These are phyloP conservation scores for Argentina silus DNA, from an alignment of 2,797 vertebrate species.

Conservation along the genomic window DNA sequence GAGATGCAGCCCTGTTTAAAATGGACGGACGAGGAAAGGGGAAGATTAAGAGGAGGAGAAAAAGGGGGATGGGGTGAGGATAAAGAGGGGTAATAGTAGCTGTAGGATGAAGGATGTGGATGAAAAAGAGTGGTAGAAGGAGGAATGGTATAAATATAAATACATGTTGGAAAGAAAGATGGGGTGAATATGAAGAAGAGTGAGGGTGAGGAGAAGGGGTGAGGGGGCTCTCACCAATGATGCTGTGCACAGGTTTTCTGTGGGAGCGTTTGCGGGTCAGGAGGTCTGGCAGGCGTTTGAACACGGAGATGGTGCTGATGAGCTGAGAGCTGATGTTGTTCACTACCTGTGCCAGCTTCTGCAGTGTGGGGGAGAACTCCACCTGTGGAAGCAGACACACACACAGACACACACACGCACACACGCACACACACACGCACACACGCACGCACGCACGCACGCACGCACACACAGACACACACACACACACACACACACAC, in stretches of 20 bases:
- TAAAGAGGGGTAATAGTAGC: not conserved
- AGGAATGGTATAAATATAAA: not conserved
- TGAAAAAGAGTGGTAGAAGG: not conserved
- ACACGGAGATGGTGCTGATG: slow-evolving; percentile 78
- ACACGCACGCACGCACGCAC: slow-evolving; percentile 18
- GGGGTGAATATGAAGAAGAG: not conserved
- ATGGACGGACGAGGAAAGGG: not conserved
- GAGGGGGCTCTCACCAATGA: slow-evolving; percentile 74
- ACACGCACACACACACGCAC: slow-evolving; percentile 19
- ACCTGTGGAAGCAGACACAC: slow-evolving; percentile 69
- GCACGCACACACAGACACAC: slow-evolving; percentile 1
- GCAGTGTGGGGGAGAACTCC: slow-evolving; percentile 83
- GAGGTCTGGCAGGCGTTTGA: slow-evolving; percentile 84
- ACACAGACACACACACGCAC: slow-evolving; percentile 9
- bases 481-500: slow-evolving; percentile 11
- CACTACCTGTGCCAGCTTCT: slow-evolving; percentile 78
- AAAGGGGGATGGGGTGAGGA: not conserved
- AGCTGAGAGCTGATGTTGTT: slow-evolving; percentile 80
- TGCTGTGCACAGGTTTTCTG: slow-evolving; percentile 71
- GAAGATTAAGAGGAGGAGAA: slow-evolving; percentile 19
- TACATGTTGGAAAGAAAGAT: not conserved
- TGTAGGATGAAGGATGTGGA: not conserved
- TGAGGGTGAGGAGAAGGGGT: not conserved
- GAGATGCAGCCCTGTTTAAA: slow-evolving; percentile 1
- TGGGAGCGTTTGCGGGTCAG: slow-evolving; percentile 65